phyloP scores from a whole-genome alignment of 1,140 invertebrate species.

The Aphelinus certus region DNA sequence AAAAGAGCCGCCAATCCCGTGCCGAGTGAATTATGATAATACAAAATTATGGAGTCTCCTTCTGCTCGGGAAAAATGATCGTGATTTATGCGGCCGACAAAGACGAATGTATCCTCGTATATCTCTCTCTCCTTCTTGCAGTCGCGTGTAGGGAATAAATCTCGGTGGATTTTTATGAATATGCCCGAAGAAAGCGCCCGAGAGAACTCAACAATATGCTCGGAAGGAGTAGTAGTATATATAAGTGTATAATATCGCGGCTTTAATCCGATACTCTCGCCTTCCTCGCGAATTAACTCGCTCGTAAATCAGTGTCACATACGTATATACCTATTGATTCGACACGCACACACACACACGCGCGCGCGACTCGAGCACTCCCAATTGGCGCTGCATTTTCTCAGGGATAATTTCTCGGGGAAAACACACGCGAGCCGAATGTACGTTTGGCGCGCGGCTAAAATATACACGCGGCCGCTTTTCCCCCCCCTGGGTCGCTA shows the following conservation, averaged over 20 bases:
- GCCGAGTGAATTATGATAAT: slow-evolving; percentile 33
- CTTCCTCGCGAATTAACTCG: slow-evolving; percentile 17
- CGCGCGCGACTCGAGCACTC: background rate
- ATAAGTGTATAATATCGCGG: background rate
- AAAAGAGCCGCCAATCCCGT: slow-evolving; percentile 19
- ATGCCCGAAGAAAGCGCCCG: slow-evolving; percentile 14
- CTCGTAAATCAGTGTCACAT: slow-evolving; percentile 13
- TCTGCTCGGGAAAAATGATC: slow-evolving; percentile 28
- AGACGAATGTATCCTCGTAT: slow-evolving; percentile 36
- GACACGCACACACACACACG: too few relatives aligned
- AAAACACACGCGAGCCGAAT: too few relatives aligned
- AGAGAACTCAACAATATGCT: slow-evolving; percentile 25
- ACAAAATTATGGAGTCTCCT: slow-evolving; percentile 33
- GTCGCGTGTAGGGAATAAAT: slow-evolving; percentile 38
- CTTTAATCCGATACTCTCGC: background rate
- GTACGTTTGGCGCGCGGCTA: too few relatives aligned
- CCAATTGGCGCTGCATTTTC: too few relatives aligned
- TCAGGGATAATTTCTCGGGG: too few relatives aligned
- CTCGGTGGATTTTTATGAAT: slow-evolving; percentile 36
- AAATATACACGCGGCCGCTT: too few relatives aligned
- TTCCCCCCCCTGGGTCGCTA: background rate
- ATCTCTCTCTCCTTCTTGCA: slow-evolving; percentile 6
- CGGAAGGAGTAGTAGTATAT: background rate
- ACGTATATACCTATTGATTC: too few relatives aligned
- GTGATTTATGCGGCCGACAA: slow-evolving; percentile 29